Conservation (phyloP, 2,113 vertebrate genomes). For the Setophaga petechia region DNA sequence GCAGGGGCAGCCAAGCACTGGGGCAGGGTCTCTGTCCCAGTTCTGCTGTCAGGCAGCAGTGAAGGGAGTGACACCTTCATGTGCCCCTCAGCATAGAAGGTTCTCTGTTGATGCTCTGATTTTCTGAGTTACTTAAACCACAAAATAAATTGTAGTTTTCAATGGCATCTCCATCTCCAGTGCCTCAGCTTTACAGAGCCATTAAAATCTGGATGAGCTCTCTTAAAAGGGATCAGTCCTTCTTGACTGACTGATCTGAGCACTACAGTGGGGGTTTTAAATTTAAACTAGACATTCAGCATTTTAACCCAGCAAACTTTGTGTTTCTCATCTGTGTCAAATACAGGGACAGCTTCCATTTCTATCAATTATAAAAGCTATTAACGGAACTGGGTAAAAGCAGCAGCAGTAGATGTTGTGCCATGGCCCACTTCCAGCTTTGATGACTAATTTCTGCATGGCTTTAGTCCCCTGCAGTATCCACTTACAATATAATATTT, state of each 20-base stretch:
- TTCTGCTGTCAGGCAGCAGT: neutral
- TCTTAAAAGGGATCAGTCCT: neutral
- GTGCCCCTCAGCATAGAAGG: neutral
- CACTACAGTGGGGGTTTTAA: neutral
- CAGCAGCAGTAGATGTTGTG: neutral
- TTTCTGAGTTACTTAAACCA: neutral
- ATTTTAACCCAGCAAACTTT: neutral
- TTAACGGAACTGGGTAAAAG: neutral
- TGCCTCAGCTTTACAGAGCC: neutral
- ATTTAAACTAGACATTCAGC: neutral
- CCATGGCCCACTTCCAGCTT: conserved; percentile 43
- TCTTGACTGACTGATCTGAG: neutral
- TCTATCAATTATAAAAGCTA: conserved; percentile 13
- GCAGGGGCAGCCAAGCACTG: neutral
- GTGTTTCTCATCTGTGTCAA: neutral
- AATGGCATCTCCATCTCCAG: fast-evolving
- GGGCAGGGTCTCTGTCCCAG: neutral
- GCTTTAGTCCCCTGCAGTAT: conserved; percentile 61
- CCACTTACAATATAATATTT: conserved; percentile 64
- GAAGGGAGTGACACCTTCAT: neutral
- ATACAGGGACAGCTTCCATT: neutral
- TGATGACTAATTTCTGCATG: conserved; percentile 61
- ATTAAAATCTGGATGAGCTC: neutral
- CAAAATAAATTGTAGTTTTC: neutral
- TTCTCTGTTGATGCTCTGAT: neutral